phyloP scores from a whole-genome alignment of 2,888 invertebrate genomes.

The Athrips mouffetella region DNA sequence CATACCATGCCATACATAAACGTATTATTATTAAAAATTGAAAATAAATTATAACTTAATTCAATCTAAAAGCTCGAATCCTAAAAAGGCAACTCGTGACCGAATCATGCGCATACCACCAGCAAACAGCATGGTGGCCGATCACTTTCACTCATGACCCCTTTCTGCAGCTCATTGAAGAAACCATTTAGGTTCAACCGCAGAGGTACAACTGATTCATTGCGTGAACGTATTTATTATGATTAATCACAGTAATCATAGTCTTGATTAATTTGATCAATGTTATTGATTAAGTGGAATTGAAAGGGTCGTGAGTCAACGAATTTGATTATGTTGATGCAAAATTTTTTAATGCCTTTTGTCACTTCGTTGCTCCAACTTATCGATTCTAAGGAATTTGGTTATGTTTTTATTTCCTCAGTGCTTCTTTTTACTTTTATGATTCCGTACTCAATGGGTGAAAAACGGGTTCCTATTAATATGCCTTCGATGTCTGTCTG shows the following conservation, averaged over 20 bases:
- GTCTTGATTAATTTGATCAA: not conserved
- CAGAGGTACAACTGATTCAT: too few species aligned
- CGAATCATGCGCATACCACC: not conserved
- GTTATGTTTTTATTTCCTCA: too few species aligned
- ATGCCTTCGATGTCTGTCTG: too few species aligned
- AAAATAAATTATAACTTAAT: too few species aligned
- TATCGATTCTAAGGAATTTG: too few species aligned
- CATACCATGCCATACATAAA: too few species aligned
- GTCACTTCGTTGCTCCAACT: too few species aligned
- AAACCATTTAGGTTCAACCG: not conserved
- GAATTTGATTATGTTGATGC: not conserved
- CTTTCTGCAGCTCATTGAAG: constrained; percentile 32
- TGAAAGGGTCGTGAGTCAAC: not conserved
- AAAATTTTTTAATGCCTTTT: not conserved
- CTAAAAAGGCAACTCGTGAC: not conserved
- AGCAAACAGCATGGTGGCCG: not conserved
- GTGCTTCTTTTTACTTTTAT: too few species aligned
- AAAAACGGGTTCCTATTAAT: too few species aligned
- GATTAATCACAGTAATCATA: constrained; percentile 10
- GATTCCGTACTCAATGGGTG: too few species aligned
- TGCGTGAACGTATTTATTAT: constrained; percentile 17
- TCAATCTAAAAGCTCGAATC: too few species aligned
- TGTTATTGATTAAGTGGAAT: not conserved
- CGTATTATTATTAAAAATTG: too few species aligned
- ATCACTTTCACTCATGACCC: constrained; percentile 54